Percentiles rank a stretch among this genome's conserved stretches.
Evolutionary conservation across 92 coral and sea anemone species (phyloP).

Genomic region (Plumapathes pennacea): DNA sequence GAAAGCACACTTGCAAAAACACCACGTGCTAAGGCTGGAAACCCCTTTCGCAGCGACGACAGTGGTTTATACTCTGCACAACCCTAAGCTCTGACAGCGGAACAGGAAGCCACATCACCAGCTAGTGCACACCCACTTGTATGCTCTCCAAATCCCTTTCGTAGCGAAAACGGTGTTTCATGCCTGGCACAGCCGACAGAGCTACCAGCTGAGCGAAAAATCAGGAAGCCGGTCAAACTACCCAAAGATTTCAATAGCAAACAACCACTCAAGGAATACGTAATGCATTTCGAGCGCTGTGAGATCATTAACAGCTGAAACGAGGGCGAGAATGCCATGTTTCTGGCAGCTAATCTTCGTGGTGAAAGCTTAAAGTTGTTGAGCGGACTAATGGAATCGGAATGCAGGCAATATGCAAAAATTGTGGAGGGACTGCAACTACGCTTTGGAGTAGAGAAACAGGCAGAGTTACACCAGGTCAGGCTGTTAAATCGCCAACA

Average conservation of each 20-base stretch:
- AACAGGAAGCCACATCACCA: too few relatives aligned
- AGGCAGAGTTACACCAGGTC: conserved; percentile 48
- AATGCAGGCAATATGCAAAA: conserved; percentile 16
- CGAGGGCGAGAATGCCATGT: conserved; percentile 39
- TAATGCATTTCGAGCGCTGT: conserved; percentile 42
- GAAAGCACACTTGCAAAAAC: neutral
- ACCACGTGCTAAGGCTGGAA: conserved; percentile 1
- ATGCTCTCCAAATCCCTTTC: neutral
- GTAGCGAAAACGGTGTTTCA: neutral
- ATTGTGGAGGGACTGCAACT: conserved; percentile 15
- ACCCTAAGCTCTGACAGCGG: too few relatives aligned
- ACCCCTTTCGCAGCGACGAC: neutral
- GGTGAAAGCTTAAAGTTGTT: conserved; percentile 27
- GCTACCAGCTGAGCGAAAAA: neutral
- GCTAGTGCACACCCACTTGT: too few relatives aligned
- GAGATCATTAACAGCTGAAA: conserved; percentile 32
- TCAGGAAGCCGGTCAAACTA: conserved; percentile 10
- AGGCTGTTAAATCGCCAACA: conserved; percentile 33
- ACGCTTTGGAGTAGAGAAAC: conserved; percentile 40
- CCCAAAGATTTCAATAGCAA: conserved; percentile 27
- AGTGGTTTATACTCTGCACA: too few relatives aligned
- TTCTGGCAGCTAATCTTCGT: conserved; percentile 19
- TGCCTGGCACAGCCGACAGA: too few relatives aligned
- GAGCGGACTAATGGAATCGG: conserved; percentile 19
- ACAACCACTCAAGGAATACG: conserved; percentile 39